Evolutionary conservation across 2,888 invertebrate genomes (phyloP).

Genomic region (Nemotelus nigrinus): DNA sequence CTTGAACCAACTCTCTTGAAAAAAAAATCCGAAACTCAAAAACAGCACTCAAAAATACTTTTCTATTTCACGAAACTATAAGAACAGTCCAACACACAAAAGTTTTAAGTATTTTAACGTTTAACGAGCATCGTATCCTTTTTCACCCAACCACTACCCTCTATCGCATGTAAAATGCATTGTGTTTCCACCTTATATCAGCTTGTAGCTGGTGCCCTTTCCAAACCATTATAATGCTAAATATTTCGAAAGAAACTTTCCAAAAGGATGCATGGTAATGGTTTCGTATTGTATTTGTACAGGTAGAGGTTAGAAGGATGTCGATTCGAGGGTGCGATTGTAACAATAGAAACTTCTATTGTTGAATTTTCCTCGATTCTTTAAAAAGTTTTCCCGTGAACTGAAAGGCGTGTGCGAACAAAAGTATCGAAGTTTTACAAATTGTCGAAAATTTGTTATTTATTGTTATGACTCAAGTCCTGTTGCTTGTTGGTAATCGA

Average conservation of each 20-base stretch:
- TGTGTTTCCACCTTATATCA: not conserved
- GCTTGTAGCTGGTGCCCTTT: too few species aligned
- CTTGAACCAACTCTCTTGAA: too few species aligned
- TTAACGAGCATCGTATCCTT: not conserved
- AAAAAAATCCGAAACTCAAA: too few species aligned
- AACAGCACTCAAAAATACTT: too few species aligned
- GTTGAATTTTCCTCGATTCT: conserved; percentile 6
- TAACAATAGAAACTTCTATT: conserved; percentile 23
- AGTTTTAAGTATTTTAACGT: too few species aligned
- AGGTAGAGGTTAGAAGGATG: not conserved
- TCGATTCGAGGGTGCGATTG: not conserved
- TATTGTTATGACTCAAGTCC: not conserved
- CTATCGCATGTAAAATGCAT: conserved; percentile 5
- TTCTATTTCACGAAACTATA: too few species aligned
- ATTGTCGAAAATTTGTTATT: conserved; percentile 34
- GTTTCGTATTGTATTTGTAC: not conserved
- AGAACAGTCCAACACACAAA: too few species aligned
- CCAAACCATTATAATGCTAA: conserved; percentile 17
- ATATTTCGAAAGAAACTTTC: not conserved
- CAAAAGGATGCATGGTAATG: conserved; percentile 6
- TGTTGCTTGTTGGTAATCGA: not conserved
- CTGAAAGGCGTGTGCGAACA: not conserved
- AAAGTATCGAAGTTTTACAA: conserved; percentile 34
- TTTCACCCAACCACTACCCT: not conserved
- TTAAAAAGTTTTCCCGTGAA: conserved; percentile 4